Evolutionary conservation across 2,797 vertebrate genomes (phyloP), one percentile per base, ranked within the genome.

Genomic region (Trematomus bernacchii): DNA sequence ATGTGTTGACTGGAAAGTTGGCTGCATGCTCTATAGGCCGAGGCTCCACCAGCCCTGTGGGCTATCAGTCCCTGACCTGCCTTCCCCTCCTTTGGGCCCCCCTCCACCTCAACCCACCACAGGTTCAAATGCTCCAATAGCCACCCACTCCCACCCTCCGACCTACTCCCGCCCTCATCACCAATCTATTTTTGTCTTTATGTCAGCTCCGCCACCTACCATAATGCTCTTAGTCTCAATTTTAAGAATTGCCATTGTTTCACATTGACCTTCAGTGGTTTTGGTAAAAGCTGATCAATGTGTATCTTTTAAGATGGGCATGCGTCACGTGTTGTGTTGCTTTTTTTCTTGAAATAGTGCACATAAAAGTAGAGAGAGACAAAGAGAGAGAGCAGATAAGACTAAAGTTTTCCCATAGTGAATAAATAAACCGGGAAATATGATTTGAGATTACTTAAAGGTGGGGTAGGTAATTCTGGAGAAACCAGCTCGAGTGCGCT

Each of bases 1-100:
- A 97, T 96, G 93, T 97, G 97, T 97, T 95, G 80, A 96, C 97
- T 97, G 97, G 97, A 98, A 98, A 98, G 96, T 95, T 96, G 95
- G 96, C 96, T 94, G 89, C 82, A 81, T 79, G 94, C 92, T 95
- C 94, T 87, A 77, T 52, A 85, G 93, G 94, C 94, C 91, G 62
- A 91, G 88, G 91, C 93, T 90, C 87, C 94, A 91, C 94, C 94
- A 95, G 89, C 91, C 86, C 89, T 93, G 91, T 95, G 95, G 96
- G 94, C 95, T 94, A 93, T 95, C 95, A 95, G 94, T 88, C 85
- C 78, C 88, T 87, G 89, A 90, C 90, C 91, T 90, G 71, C 88
- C 73, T 77, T 77, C 71, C 89, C 85, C 80, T 27, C 77, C 59
- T 67, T 63, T 65, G 57, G 77, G 77, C 69, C 67, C 87, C 83